A percentile compares a stretch with the other conserved stretches of the same genome.
Conservation (phyloP, 2,888 invertebrate species). For the Diadegma fenestrale region DNA sequence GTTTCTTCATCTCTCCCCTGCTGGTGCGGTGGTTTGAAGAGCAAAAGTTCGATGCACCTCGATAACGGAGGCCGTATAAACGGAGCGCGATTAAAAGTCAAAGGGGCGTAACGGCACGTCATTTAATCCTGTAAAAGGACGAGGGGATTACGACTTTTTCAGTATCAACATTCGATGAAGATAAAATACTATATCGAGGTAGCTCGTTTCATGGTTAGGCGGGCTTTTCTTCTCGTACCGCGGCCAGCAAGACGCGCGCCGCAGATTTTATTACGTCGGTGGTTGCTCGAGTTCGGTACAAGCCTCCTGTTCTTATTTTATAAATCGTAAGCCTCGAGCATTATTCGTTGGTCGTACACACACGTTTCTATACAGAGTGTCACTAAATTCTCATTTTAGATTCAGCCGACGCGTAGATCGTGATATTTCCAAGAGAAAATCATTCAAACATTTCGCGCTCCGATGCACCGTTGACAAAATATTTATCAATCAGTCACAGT, state of each 20-base stretch:
- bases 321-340: slow-evolving; percentile 58
- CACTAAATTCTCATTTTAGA: not conserved
- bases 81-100: slow-evolving; percentile 1
- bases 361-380: slow-evolving; percentile 1
- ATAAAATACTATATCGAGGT: slow-evolving; percentile 29
- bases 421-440: not conserved
- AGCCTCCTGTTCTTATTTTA: slow-evolving; percentile 57
- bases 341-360: not conserved
- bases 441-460: not conserved
- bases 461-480: not conserved
- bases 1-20: not conserved
- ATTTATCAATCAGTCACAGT: not conserved
- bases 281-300: slow-evolving; percentile 34
- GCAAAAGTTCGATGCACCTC: slow-evolving; percentile 37
- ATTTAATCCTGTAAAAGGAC: slow-evolving; percentile 14
- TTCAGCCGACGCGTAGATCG: not conserved
- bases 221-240: slow-evolving; percentile 23
- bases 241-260: slow-evolving; percentile 31
- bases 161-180: slow-evolving; percentile 18
- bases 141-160: slow-evolving; percentile 18
- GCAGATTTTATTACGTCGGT: slow-evolving; percentile 55
- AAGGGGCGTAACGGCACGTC: slow-evolving; percentile 2
- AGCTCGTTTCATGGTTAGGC: slow-evolving; percentile 32
- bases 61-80: not conserved
- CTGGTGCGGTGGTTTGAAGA: slow-evolving; percentile 10